A percentile compares a stretch with the other conserved stretches of the same genome.
Conservation (phyloP, 2,888 invertebrate species). For the Miltochrista miniata region DNA sequence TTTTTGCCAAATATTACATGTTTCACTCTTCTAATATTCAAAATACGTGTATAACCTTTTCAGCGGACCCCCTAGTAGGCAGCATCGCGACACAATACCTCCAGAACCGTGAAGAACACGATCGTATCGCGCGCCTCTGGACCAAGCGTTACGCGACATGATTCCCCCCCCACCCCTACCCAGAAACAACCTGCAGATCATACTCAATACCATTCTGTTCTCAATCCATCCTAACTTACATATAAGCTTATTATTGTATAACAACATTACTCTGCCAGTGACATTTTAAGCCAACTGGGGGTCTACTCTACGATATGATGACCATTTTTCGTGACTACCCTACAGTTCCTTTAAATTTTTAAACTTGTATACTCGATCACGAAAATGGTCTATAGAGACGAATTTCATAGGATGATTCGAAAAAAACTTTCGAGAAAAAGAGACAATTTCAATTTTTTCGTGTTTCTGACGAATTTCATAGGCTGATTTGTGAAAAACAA, state of each 20-base stretch:
- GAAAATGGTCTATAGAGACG: too few species aligned
- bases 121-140: slow-evolving; percentile 99
- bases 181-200: slow-evolving; percentile 56
- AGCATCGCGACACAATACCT: slow-evolving; percentile 99
- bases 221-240: slow-evolving; percentile 66
- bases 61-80: slow-evolving; percentile 98
- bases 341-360: too few species aligned
- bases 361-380: too few species aligned
- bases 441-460: too few species aligned
- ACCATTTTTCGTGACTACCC: too few species aligned
- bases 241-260: slow-evolving; percentile 60
- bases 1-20: too few species aligned
- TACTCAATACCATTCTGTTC: slow-evolving; percentile 74
- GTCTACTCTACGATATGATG: background rate
- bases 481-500: too few species aligned
- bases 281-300: slow-evolving; percentile 16
- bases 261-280: slow-evolving; percentile 14
- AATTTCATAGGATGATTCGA: too few species aligned
- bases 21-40: too few species aligned
- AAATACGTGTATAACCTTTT: slow-evolving; percentile 45
- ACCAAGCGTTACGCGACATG: slow-evolving; percentile 98
- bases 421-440: too few species aligned
- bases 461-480: too few species aligned
- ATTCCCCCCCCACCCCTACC: slow-evolving; percentile 69
- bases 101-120: slow-evolving; percentile 98